Evolutionary conservation across 2,888 invertebrate species (phyloP).

Genomic region (Teleiodes luculella): DNA sequence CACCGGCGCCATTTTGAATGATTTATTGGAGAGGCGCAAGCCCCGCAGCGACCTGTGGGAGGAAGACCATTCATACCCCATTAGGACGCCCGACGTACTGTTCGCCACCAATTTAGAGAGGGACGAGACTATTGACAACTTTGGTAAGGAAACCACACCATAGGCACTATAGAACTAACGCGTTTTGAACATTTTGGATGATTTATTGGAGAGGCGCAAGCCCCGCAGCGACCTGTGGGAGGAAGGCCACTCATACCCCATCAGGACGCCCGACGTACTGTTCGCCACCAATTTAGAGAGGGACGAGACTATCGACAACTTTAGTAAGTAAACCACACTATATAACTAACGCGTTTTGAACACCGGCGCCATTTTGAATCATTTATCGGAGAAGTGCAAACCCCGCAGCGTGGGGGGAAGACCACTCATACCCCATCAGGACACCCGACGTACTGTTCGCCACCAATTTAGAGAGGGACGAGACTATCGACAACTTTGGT

Average conservation of each 20-base stretch:
- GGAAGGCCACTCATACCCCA: slow-evolving; percentile 79
- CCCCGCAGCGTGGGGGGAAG: too few species aligned
- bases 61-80: slow-evolving; percentile 79
- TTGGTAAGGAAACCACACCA: too few species aligned
- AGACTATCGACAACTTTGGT: slow-evolving; percentile 93
- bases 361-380: too few species aligned
- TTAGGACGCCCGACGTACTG: slow-evolving; percentile 75
- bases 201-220: slow-evolving; percentile 80
- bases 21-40: slow-evolving; percentile 80
- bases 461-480: too few species aligned
- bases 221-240: slow-evolving; percentile 88
- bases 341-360: too few species aligned
- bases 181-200: too few species aligned
- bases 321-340: too few species aligned
- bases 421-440: too few species aligned
- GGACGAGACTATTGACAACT: slow-evolving; percentile 89
- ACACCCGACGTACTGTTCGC: too few species aligned
- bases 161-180: too few species aligned
- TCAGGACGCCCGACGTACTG: slow-evolving; percentile 75
- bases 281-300: slow-evolving; percentile 89
- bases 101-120: slow-evolving; percentile 89
- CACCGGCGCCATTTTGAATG: too few species aligned
- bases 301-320: slow-evolving; percentile 89
- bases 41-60: slow-evolving; percentile 88
- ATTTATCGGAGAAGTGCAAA: too few species aligned